Evolutionary conservation across 1,140 invertebrate genomes (phyloP).

Genomic region (Scaptomyza montana): DNA sequence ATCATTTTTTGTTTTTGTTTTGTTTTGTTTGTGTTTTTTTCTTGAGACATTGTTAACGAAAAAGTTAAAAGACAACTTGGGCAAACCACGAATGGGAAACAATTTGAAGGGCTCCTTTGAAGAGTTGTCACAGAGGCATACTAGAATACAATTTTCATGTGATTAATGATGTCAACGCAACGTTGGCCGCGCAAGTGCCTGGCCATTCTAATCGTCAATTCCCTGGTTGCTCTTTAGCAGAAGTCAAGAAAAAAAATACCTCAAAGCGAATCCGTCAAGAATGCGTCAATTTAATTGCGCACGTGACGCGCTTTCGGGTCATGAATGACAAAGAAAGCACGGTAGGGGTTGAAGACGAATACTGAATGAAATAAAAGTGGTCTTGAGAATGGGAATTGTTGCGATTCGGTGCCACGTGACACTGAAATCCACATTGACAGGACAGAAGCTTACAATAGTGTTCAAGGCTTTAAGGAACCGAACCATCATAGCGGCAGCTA

Average conservation of each 20-base stretch:
- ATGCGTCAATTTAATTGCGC: slow-evolving; percentile 78
- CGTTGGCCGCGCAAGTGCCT: slow-evolving; percentile 1
- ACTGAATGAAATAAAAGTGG: neutral
- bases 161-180: slow-evolving; percentile 57
- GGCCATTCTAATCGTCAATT: slow-evolving; percentile 41
- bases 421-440: slow-evolving; percentile 10
- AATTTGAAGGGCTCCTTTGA: slow-evolving; percentile 15
- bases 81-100: slow-evolving; percentile 23
- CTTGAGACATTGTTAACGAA: neutral
- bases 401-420: slow-evolving; percentile 54
- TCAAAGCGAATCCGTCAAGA: slow-evolving; percentile 64
- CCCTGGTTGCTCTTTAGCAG: slow-evolving; percentile 58
- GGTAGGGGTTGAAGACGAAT: neutral
- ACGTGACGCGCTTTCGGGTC: slow-evolving; percentile 65
- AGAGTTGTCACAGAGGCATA: slow-evolving; percentile 12
- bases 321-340: slow-evolving; percentile 37
- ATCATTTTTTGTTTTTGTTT: neutral
- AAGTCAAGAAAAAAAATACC: slow-evolving; percentile 30
- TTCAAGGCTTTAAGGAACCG: neutral
- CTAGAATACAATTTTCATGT: slow-evolving; percentile 38
- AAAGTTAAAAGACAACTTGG: slow-evolving; percentile 4
- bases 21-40: neutral
- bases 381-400: slow-evolving; percentile 5
- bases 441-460: neutral
- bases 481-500: slow-evolving; percentile 50